These are phyloP conservation scores for Brachionus manjavacas DNA, from an alignment of 1,140 invertebrate genomes.

Conservation along the genomic window DNA sequence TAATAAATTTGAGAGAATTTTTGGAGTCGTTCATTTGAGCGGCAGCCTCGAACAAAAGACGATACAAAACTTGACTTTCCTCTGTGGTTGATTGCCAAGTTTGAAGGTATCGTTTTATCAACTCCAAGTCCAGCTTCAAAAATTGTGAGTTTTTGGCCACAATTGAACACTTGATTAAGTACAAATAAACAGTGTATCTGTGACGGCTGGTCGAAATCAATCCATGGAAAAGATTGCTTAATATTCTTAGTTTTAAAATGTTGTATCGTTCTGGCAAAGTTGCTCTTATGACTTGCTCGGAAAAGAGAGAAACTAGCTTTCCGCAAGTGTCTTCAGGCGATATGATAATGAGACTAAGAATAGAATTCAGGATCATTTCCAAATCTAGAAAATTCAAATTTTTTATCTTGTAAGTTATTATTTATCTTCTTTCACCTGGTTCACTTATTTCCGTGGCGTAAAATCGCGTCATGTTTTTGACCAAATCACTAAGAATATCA, in stretches of 20 bases:
- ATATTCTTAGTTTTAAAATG: conserved; percentile 72
- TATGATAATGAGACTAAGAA: conserved; percentile 85
- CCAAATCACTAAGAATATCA: background rate
- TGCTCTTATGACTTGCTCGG: conserved; percentile 85
- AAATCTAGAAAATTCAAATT: conserved; percentile 58
- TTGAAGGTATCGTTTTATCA: conserved; percentile 5
- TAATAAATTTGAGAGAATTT: conserved; percentile 3
- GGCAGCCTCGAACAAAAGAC: conserved; percentile 2
- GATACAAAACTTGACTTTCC: conserved; percentile 24
- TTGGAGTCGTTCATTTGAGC: conserved; percentile 36
- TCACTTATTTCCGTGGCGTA: background rate
- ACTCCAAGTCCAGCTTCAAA: background rate
- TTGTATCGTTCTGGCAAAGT: conserved; percentile 75
- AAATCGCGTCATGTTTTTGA: background rate
- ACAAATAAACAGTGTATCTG: conserved; percentile 8
- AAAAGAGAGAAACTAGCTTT: conserved; percentile 81
- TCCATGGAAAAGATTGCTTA: conserved; percentile 38
- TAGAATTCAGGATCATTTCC: conserved; percentile 62
- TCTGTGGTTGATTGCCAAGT: conserved; percentile 29
- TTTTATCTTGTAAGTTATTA: background rate
- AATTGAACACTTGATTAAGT: conserved; percentile 1
- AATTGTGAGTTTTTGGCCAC: background rate
- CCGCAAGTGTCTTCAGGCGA: conserved; percentile 79
- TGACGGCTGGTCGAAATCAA: background rate
- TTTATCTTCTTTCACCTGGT: background rate